Base-by-base conservation (phyloP, 2,888 invertebrate species). In the Ametastegia equiseti region DNA sequence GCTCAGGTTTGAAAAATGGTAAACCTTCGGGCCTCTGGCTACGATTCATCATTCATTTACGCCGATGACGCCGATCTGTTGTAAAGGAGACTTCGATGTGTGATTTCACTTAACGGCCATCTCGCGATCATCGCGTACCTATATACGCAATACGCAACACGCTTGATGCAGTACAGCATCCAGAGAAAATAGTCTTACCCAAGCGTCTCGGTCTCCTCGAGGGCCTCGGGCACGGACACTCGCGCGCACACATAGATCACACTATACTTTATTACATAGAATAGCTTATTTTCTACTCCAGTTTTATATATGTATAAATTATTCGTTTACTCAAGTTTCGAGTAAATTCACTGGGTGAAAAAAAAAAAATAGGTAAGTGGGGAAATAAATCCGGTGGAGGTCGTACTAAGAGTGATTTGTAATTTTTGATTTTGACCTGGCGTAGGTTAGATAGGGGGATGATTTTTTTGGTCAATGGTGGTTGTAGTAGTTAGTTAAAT, bases 131-230 rank as follows among this genome's bases (percentile, higher is more conserved):
- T n/a, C n/a, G n/a, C n/a, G n/a, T n/a, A n/a, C n/a, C n/a, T n/a
- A n/a, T n/a, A n/a, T 54, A 30, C 54, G 54, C 15, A 54, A 11
- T 57, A 36, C 67, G 54, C 30, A 7, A 36, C 42, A 42, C 27
- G 60, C 42, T 60, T n/a, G 45, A 3, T 47, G n/a, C 67, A 19
- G 54, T 67, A 60, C 78, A 78, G 57, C 78, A 63, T 78, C 78
- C 78, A 50, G 60, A 78, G 78, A 78, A n/a, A 60, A 60, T 63
- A 78, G 78, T 78, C 78, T 78, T 78, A 78, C 78, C 78, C 78
- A 63, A 78, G 78, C 78, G 78, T 78, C 78, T 78, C 78, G 63
- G 60, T 78, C 78, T 78, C 78, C 78, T 57, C 78, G 78, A 78
- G 78, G 78, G 78, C 47, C 78, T 60, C 78, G 60, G 60, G 57